A percentile compares a stretch with the other conserved stretches of the same genome.
phyloP scores from a whole-genome alignment of 2,113 vertebrate species.

The Marmota monax region DNA sequence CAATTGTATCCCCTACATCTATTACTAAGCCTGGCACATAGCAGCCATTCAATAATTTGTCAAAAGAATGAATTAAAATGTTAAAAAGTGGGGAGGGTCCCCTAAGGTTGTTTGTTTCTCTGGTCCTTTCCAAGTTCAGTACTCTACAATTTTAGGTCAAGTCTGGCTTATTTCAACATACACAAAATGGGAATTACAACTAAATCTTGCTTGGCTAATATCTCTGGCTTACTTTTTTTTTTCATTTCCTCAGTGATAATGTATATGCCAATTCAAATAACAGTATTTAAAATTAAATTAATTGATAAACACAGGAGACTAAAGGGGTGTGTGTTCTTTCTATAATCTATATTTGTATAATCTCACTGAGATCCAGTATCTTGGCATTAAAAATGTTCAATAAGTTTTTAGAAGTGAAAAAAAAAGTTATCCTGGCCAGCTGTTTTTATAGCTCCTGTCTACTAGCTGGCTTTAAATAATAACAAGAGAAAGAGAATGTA shows the following conservation, averaged over 20 bases:
- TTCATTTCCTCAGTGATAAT: conserved; percentile 18
- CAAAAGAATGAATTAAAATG: background rate
- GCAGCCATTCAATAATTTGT: background rate
- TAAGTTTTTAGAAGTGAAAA: conserved; percentile 30
- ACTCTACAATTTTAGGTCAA: background rate
- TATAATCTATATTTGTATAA: conserved; percentile 39
- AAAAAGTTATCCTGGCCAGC: conserved; percentile 9
- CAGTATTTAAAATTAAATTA: conserved; percentile 32
- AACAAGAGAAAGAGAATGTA: conserved; percentile 58
- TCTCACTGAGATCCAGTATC: background rate
- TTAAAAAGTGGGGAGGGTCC: background rate
- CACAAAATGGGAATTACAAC: background rate
- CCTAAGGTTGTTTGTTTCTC: background rate
- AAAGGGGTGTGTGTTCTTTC: background rate
- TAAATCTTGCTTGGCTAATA: conserved; percentile 40
- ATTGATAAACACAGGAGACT: conserved; percentile 5
- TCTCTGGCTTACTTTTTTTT: background rate
- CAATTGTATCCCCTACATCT: background rate
- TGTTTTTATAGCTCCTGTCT: conserved; percentile 71
- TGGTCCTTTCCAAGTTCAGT: conserved; percentile 24
- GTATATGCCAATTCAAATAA: background rate
- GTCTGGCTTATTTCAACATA: background rate
- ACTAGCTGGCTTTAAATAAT: conserved; percentile 72
- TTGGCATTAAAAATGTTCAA: conserved; percentile 54
- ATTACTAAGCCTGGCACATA: background rate